A percentile compares a stretch with the other conserved stretches of the same genome.
These are phyloP conservation scores for Cerceris ruficornis DNA, from an alignment of 2,888 invertebrate species.

Conservation along the genomic window DNA sequence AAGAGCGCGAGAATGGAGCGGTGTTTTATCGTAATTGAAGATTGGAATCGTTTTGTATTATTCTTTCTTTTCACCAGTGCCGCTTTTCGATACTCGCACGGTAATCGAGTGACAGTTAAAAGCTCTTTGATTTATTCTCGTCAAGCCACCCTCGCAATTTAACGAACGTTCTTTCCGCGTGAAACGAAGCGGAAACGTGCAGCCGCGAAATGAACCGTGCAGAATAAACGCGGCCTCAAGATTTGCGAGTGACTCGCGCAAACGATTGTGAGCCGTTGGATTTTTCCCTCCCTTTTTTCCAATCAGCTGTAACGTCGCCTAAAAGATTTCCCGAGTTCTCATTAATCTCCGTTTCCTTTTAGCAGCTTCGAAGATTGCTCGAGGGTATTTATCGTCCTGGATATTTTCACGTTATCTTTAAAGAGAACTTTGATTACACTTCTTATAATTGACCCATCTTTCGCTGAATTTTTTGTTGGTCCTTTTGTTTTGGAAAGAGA, in stretches of 20 bases:
- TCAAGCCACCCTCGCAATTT: background rate
- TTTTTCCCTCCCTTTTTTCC: background rate
- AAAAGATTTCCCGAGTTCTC: background rate
- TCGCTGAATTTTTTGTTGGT: too few relatives aligned
- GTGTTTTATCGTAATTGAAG: background rate
- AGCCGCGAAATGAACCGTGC: slow-evolving; percentile 4
- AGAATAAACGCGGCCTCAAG: background rate
- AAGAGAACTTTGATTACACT: too few relatives aligned
- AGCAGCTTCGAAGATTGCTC: too few relatives aligned
- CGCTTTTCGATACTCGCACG: background rate
- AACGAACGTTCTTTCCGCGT: background rate
- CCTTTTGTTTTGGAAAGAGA: too few relatives aligned
- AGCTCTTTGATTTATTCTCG: background rate
- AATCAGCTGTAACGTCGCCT: background rate
- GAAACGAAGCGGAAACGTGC: slow-evolving; percentile 1
- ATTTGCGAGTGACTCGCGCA: background rate
- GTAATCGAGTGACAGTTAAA: background rate
- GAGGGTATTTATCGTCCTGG: too few relatives aligned
- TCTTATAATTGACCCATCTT: too few relatives aligned
- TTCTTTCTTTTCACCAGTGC: background rate
- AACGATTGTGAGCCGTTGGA: background rate
- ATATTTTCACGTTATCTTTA: too few relatives aligned
- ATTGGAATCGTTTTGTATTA: background rate
- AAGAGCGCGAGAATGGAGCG: too few relatives aligned
- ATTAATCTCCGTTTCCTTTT: background rate